phyloP scores from a whole-genome alignment of 1,140 invertebrate species.

The Drosophila quadrilineata region DNA sequence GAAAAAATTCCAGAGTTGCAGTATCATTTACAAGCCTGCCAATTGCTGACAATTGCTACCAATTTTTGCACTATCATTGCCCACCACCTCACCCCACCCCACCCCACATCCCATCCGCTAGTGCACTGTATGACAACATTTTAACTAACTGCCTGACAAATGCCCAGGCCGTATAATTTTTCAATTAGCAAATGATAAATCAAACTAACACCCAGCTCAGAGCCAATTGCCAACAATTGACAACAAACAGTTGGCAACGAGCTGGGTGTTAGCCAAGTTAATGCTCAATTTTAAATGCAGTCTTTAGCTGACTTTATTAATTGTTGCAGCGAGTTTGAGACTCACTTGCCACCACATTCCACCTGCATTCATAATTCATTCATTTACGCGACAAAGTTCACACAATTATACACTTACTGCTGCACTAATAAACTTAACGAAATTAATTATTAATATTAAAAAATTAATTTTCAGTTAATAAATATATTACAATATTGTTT shows the following conservation, averaged over 20 bases:
- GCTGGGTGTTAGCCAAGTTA: conserved; percentile 44
- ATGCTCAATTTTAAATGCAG: conserved; percentile 67
- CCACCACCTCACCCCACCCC: neutral
- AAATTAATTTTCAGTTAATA: no score
- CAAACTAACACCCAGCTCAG: conserved; percentile 66
- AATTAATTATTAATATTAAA: no score
- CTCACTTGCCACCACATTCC: neutral
- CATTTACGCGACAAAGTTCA: no score
- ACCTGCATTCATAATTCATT: conserved; percentile 58
- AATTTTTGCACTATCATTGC: conserved; percentile 67
- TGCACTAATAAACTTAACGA: no score
- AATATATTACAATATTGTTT: no score
- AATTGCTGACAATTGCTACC: conserved; percentile 38
- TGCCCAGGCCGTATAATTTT: conserved; percentile 75
- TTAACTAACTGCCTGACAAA: conserved; percentile 77
- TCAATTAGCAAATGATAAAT: conserved; percentile 81
- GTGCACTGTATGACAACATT: conserved; percentile 54
- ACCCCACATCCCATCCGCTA: neutral
- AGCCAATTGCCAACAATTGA: no score
- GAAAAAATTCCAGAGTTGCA: conserved; percentile 68
- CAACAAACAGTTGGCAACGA: no score
- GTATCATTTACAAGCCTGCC: conserved; percentile 74
- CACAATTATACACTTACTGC: no score
- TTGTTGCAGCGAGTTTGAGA: conserved; percentile 25
- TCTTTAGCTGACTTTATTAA: conserved; percentile 74